Percentiles rank a stretch among this genome's conserved stretches.
Evolutionary conservation across 1,140 invertebrate genomes (phyloP).

Genomic region (Dryas iulia): DNA sequence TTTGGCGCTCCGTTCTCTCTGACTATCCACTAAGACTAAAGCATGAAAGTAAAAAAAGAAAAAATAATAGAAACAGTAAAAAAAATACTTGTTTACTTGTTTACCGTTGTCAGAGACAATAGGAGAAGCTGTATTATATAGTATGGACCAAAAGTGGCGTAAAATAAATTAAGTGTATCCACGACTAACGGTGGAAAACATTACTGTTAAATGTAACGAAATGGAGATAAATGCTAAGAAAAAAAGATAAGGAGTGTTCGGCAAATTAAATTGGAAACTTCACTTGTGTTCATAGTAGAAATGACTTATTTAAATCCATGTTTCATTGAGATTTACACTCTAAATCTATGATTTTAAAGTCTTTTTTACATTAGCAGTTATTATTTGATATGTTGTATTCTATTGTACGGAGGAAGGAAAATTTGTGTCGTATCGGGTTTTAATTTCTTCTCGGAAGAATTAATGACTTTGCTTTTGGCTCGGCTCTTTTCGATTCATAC

Average conservation of each 20-base stretch:
- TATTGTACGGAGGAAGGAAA: slow-evolving; percentile 46
- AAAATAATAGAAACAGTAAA: too few species aligned
- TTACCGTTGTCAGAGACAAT: background rate
- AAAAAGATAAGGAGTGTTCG: slow-evolving; percentile 69
- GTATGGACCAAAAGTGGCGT: background rate
- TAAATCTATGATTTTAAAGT: slow-evolving; percentile 5
- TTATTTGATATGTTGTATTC: slow-evolving; percentile 29
- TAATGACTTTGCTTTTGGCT: slow-evolving; percentile 68
- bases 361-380: slow-evolving; percentile 3
- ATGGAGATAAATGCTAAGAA: slow-evolving; percentile 69
- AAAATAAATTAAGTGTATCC: slow-evolving; percentile 26
- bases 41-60: too few species aligned
- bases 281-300: slow-evolving; percentile 33
- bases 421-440: slow-evolving; percentile 77
- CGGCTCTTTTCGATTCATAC: slow-evolving; percentile 54
- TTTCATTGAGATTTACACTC: slow-evolving; percentile 24
- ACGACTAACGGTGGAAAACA: slow-evolving; percentile 47
- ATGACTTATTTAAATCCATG: slow-evolving; percentile 28
- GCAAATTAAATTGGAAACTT: slow-evolving; percentile 76
- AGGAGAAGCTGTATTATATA: background rate
- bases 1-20: too few species aligned
- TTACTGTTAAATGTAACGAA: slow-evolving; percentile 68
- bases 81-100: too few species aligned
- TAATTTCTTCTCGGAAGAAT: slow-evolving; percentile 71
- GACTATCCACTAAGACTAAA: too few species aligned